Evolutionary conservation across 1,140 invertebrate species (phyloP).

Genomic region (Leptopilina clavipes): DNA sequence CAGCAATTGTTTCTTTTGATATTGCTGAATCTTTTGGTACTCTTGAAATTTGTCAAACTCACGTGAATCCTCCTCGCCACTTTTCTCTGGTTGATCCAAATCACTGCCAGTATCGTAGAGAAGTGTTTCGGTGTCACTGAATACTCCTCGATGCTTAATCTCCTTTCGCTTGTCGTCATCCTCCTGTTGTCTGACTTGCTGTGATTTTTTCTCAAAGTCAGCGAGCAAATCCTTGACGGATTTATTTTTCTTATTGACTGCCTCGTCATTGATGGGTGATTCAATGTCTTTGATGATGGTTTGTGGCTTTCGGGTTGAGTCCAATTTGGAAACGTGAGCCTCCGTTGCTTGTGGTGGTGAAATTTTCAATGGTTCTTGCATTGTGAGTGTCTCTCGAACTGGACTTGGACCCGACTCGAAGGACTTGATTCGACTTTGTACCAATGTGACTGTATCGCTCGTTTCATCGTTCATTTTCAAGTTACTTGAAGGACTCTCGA

Average conservation of each 20-base stretch:
- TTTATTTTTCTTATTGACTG: constrained; percentile 61
- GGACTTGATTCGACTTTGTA: constrained; percentile 75
- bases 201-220: constrained; percentile 75
- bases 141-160: constrained; percentile 68
- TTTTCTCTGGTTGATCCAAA: constrained; percentile 61
- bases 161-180: constrained; percentile 62
- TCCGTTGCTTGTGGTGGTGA: constrained; percentile 71
- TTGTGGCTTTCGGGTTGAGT: constrained; percentile 55
- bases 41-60: not conserved
- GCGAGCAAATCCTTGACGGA: constrained; percentile 76
- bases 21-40: not conserved
- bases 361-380: constrained; percentile 73
- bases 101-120: constrained; percentile 75
- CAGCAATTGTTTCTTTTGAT: not conserved
- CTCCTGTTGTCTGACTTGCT: constrained; percentile 62
- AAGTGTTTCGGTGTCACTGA: constrained; percentile 75
- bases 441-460: constrained; percentile 69
- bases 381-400: constrained; percentile 60
- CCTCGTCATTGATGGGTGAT: constrained; percentile 54
- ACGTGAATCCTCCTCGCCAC: constrained; percentile 52
- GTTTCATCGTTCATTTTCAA: constrained; percentile 35
- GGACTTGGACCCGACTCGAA: constrained; percentile 67
- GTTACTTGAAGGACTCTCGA: not conserved
- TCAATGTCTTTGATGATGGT: constrained; percentile 43
- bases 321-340: constrained; percentile 71